Base-by-base conservation (phyloP, 2,797 vertebrate genomes). In the Enteromius treurensis region DNA sequence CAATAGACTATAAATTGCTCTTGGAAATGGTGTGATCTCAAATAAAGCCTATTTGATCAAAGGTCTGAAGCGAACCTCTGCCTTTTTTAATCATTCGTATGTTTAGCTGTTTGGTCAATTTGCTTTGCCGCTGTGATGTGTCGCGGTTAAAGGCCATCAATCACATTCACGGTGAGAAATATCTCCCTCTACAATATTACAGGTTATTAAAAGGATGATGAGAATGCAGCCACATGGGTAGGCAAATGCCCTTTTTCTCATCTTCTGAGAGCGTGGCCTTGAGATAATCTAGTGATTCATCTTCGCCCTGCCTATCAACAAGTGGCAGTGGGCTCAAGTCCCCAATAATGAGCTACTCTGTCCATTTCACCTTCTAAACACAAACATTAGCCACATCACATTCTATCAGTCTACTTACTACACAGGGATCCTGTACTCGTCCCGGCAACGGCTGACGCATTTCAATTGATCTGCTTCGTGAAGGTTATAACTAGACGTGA, bases 61-160 rank as follows among this genome's bases (percentile, higher is more conserved):
- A 92, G 95, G 92, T 75, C 88, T 88, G 89, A 62, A 88, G 89
- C 90, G 86, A 32, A 82, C 93, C 95, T 94, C 95, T 94, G 84
- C 95, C 95, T 95, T 96, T 98, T 98, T 97, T 96, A 97, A 97
- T 97, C 95, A 98, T 98, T 97, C 97, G 96, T 97, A 95, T 97
- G 96, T 97, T 97, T 97, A 95, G 95, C 93, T 96, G 95, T 96
- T 97, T 92, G 92, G 94, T 96, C 94, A 93, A 94, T 96, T 96
- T 95, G 92, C 93, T 91, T 91, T 90, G 92, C 92, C 89, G 94
- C 93, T 95, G 94, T 95, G 93, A 94, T 90, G 94, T 95, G 94
- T 96, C 92, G 94, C 94, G 92, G 90, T 86, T 88, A 88, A 83
- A 94, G 92, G 90, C 92, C 95, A 97, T 98, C 96, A 93, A 96